Conservation (phyloP, 1,140 invertebrate genomes). For the Orchesella cincta region DNA sequence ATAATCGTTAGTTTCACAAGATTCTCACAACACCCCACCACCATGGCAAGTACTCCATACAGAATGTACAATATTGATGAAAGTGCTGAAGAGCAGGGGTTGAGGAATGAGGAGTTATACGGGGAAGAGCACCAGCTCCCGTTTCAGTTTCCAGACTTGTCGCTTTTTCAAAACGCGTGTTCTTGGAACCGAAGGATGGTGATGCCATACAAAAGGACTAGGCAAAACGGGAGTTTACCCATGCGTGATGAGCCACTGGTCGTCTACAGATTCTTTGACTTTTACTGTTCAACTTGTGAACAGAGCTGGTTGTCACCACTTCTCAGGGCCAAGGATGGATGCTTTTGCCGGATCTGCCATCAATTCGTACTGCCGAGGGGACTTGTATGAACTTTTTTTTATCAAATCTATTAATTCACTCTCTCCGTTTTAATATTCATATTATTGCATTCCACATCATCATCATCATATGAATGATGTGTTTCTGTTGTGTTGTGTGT, state of each 20-base stretch:
- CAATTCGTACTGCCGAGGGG: constrained; percentile 1
- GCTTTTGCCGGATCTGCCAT: constrained; percentile 13
- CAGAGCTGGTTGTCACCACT: constrained; percentile 1
- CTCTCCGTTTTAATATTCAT: background rate
- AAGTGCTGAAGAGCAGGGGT: no score
- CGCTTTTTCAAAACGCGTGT: background rate
- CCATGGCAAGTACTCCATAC: no score
- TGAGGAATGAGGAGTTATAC: no score
- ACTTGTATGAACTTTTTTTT: background rate
- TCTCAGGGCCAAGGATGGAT: background rate
- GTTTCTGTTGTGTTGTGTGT: background rate
- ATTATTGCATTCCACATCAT: background rate
- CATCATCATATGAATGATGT: background rate
- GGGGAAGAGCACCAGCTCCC: background rate
- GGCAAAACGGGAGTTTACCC: background rate
- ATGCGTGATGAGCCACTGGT: constrained; percentile 16
- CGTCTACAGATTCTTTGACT: constrained; percentile 17
- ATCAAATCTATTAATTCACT: background rate
- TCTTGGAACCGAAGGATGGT: background rate
- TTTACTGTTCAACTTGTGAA: background rate
- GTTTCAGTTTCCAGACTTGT: background rate
- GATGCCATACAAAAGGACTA: constrained; percentile 3
- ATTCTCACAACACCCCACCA: background rate
- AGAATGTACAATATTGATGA: background rate
- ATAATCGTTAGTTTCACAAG: background rate